A percentile compares a stretch with the other conserved stretches of the same genome.
Conservation (phyloP, 2,113 vertebrate genomes). For the Sylvia atricapilla region DNA sequence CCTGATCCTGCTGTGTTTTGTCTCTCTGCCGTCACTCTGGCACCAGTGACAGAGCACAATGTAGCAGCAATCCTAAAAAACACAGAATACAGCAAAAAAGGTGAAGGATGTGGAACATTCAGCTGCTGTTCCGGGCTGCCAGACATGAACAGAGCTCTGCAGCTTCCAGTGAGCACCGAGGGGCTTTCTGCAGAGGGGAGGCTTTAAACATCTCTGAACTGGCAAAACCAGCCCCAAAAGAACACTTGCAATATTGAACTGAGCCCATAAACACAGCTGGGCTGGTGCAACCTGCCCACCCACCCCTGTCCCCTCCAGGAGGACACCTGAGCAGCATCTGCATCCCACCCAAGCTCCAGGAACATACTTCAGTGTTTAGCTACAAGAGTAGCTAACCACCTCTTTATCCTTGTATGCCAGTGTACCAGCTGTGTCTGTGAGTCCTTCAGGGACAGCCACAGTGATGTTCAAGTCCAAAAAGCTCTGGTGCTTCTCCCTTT, state of each 20-base stretch:
- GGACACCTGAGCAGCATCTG: not conserved
- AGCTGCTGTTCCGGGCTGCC: not conserved
- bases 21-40: not conserved
- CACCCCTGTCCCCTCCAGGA: not conserved
- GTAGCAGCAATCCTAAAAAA: not conserved
- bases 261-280: rapidly evolving
- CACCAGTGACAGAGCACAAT: not conserved
- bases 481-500: not conserved
- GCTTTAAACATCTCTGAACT: not conserved
- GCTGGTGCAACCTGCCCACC: not conserved
- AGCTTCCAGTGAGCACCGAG: not conserved
- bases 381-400: not conserved
- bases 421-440: not conserved
- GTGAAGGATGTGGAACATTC: not conserved
- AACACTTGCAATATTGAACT: not conserved
- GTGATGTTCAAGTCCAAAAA: not conserved
- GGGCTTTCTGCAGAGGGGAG: not conserved
- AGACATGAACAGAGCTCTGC: rapidly evolving
- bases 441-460: not conserved
- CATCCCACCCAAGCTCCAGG: not conserved
- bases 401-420: too few species aligned
- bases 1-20: rapidly evolving
- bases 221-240: not conserved
- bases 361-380: not conserved
- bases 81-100: not conserved